phyloP scores from a whole-genome alignment of 1,140 invertebrate species.

The Papilio polyxenes region DNA sequence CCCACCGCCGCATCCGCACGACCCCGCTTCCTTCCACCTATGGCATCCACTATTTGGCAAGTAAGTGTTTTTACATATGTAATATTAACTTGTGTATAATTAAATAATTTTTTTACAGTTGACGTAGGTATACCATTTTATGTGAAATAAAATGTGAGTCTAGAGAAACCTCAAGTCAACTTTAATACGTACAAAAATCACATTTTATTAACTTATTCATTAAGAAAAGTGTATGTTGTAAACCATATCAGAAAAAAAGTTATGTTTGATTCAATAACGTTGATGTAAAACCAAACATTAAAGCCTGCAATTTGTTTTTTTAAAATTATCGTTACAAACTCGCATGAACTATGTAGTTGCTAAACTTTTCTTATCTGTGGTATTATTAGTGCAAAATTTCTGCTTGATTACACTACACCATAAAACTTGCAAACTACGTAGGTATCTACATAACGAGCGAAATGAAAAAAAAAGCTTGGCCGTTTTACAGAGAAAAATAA shows the following conservation, averaged over 20 bases:
- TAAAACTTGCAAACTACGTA: conserved; percentile 7
- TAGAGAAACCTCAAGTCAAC: too few relatives aligned
- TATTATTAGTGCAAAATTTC: conserved; percentile 25
- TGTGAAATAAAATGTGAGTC: not conserved
- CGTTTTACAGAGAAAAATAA: not conserved
- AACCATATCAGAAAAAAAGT: not conserved
- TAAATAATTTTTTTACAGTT: not conserved
- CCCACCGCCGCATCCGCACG: conserved; percentile 70
- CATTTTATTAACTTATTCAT: too few relatives aligned
- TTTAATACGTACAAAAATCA: too few relatives aligned
- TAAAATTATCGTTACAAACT: not conserved
- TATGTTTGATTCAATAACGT: not conserved
- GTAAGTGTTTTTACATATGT: conserved; percentile 63
- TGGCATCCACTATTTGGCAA: conserved; percentile 80
- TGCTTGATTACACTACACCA: conserved; percentile 19
- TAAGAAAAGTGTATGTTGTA: not conserved
- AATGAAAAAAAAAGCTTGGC: conserved; percentile 15
- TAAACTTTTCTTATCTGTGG: conserved; percentile 36
- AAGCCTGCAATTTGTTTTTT: not conserved
- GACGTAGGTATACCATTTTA: not conserved
- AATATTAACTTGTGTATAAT: not conserved
- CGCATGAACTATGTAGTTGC: not conserved
- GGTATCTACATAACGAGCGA: not conserved
- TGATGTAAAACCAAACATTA: not conserved
- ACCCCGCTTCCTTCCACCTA: conserved; percentile 74